Conservation (phyloP, 2,113 vertebrate genomes). For the Cebidichthys violaceus region DNA sequence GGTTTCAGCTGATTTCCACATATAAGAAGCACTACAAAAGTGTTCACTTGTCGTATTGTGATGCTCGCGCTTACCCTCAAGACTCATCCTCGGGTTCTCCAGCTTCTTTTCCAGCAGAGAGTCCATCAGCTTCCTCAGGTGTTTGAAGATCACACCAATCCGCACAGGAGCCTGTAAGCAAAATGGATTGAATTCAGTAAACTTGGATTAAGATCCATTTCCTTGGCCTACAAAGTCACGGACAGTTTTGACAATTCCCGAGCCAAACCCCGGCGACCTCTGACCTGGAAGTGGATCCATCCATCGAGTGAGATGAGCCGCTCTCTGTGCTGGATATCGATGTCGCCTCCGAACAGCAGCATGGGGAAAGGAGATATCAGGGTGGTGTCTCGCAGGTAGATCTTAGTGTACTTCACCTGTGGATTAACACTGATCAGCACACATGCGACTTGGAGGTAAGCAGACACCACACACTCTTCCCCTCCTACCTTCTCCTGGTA, state of each 20-base stretch:
- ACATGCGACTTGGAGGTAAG: neutral
- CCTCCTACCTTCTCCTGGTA: constrained; percentile 94
- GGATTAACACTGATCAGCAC: constrained; percentile 14
- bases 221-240: neutral
- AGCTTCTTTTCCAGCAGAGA: constrained; percentile 93
- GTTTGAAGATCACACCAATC: constrained; percentile 98
- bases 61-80: constrained; percentile 89
- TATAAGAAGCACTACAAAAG: neutral
- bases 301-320: constrained; percentile 93
- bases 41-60: neutral
- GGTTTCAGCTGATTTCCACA: neutral
- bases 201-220: neutral
- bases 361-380: constrained; percentile 94
- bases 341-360: constrained; percentile 96
- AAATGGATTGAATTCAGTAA: neutral
- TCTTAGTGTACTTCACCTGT: constrained; percentile 93
- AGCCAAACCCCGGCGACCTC: neutral
- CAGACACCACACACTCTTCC: neutral
- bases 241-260: neutral
- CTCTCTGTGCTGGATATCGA: constrained; percentile 95
- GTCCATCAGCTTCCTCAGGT: constrained; percentile 93
- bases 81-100: constrained; percentile 93
- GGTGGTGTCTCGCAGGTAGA: constrained; percentile 94
- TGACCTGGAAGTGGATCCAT: constrained; percentile 98
- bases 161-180: constrained; percentile 91